phyloP scores from a whole-genome alignment of 2,888 invertebrate species.

The Ormyrus labotus region DNA sequence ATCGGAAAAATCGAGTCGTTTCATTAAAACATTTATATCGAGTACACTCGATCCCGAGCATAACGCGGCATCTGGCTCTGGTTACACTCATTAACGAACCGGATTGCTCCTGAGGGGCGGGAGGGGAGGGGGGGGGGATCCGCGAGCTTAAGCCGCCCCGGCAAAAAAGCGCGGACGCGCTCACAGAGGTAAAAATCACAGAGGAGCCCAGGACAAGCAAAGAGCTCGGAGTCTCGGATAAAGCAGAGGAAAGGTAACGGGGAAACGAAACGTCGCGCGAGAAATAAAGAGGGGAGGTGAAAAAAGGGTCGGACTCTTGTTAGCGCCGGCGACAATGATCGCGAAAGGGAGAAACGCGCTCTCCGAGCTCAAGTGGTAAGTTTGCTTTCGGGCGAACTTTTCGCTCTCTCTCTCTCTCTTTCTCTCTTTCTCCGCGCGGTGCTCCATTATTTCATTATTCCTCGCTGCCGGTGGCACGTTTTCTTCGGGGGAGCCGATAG shows the following conservation, averaged over 20 bases:
- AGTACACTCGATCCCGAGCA: neutral
- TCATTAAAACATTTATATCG: conserved; percentile 22
- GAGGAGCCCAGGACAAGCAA: neutral
- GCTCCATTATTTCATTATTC: conserved; percentile 46
- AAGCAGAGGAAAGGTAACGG: neutral
- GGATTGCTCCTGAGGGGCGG: neutral
- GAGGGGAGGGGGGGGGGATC: too few relatives aligned
- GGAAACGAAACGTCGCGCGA: neutral
- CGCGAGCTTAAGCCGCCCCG: too few relatives aligned
- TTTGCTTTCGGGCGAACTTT: conserved; percentile 45
- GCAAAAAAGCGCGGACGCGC: neutral
- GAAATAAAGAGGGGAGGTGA: conserved; percentile 4
- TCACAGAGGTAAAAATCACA: neutral
- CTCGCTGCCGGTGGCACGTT: neutral
- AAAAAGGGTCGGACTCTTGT: conserved; percentile 37
- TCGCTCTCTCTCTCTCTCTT: neutral
- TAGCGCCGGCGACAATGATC: conserved; percentile 48
- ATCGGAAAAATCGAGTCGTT: conserved; percentile 27
- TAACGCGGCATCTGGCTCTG: neutral
- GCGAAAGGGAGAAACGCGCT: neutral
- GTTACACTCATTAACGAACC: conserved; percentile 22
- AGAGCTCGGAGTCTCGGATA: neutral
- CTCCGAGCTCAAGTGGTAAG: conserved; percentile 32
- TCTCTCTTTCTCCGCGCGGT: neutral
- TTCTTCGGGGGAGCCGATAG: neutral